phyloP scores from a whole-genome alignment of 2,888 invertebrate species.

The Agrochola circellaris region DNA sequence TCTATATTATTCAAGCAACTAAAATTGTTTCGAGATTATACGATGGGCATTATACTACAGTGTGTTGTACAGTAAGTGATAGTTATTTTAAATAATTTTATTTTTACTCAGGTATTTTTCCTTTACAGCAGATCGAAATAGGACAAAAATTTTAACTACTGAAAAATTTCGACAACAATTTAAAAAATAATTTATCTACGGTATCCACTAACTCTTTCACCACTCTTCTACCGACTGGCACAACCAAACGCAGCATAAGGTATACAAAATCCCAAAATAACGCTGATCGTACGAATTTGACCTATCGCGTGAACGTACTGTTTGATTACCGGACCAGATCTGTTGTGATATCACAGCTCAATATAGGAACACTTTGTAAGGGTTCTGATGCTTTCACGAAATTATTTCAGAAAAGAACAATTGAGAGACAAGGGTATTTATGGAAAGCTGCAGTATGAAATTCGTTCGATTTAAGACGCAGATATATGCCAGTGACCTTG shows the following conservation, averaged over 20 bases:
- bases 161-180: neutral
- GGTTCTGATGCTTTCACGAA: neutral
- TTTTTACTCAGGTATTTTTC: neutral
- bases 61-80: no score
- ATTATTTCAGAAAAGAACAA: neutral
- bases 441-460: neutral
- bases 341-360: slow-evolving; percentile 62
- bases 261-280: slow-evolving; percentile 78
- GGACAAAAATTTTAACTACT: neutral
- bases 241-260: slow-evolving; percentile 69
- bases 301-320: slow-evolving; percentile 72
- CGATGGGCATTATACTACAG: neutral
- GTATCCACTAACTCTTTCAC: slow-evolving; percentile 2
- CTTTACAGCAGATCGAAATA: neutral
- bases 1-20: neutral
- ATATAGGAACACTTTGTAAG: slow-evolving; percentile 44
- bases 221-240: slow-evolving; percentile 34
- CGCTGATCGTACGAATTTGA: slow-evolving; percentile 73
- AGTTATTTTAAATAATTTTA: neutral
- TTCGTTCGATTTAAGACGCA: no score
- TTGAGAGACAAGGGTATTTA: neutral
- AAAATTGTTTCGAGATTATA: neutral
- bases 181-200: neutral
- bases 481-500: no score
- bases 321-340: slow-evolving; percentile 60